Evolutionary conservation across 2,888 invertebrate genomes (phyloP).

Genomic region (Lepeophtheirus nordmannii): DNA sequence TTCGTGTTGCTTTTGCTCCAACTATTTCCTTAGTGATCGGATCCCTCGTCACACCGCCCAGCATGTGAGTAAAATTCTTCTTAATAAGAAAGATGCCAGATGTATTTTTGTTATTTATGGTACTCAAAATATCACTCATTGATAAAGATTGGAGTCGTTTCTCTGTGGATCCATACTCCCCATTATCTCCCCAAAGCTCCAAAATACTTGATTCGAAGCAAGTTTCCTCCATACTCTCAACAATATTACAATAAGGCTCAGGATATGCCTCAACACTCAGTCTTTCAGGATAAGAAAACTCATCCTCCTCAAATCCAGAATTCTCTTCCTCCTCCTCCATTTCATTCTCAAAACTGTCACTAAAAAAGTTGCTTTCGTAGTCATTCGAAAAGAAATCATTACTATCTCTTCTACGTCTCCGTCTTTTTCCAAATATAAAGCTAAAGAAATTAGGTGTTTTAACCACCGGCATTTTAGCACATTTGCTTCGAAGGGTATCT

Average conservation of each 20-base stretch:
- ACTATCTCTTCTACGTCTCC: not conserved
- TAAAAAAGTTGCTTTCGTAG: not conserved
- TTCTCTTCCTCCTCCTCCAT: conserved; percentile 13
- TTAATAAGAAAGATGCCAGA: conserved; percentile 15
- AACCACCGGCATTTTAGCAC: conserved; percentile 13
- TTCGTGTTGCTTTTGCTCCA: conserved; percentile 13
- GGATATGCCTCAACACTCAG: conserved; percentile 14
- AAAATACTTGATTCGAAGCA: conserved; percentile 19
- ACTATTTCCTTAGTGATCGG: not conserved
- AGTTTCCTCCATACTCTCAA: conserved; percentile 26
- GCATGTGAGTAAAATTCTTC: conserved; percentile 12
- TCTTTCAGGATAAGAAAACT: conserved; percentile 1
- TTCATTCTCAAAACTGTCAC: not conserved
- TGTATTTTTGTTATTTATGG: conserved; percentile 4
- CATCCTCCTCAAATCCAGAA: conserved; percentile 1
- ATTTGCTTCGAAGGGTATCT: not conserved
- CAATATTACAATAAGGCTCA: conserved; percentile 22
- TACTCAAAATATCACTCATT: conserved; percentile 13
- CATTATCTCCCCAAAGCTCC: conserved; percentile 31
- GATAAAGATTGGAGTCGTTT: conserved; percentile 23
- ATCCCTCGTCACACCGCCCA: not conserved
- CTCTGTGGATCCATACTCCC: not conserved
- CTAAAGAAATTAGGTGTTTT: conserved; percentile 14
- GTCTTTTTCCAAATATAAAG: conserved; percentile 1
- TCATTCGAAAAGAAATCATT: not conserved